Base-by-base conservation (phyloP, 2,797 vertebrate genomes). In the Peromyscus melanophrys region DNA sequence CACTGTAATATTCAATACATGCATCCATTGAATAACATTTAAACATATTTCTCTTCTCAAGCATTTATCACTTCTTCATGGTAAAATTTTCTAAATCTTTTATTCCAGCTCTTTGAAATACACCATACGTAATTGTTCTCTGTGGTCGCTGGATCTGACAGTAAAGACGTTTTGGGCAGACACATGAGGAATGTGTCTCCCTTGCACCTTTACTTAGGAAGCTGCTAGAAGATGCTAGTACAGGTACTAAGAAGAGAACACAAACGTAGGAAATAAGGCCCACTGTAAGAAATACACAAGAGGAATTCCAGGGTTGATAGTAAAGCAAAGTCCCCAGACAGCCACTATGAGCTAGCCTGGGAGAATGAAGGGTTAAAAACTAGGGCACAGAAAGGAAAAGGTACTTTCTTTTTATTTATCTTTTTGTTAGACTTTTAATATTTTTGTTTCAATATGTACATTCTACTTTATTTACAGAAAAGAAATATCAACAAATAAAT, bases 401-500 rank as follows among this genome's bases (percentile, higher is more conserved):
- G 37, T 13, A 43, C 2, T 63, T 29, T 61, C 14, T 83, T 90
- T 69, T 65, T 31, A 34, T 52, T 76, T 85, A 27, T 67, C 83
- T 92, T 83, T 80, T 76, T 84, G 4, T 82, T 85, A 91, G 23
- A 12, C 7, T 88, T 84, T 77, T 75, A 4, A 82, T 87, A 13
- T 59, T 89, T 96, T 85, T n/a, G 13, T 89, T 88, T 82, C 17
- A 95, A 67, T 55, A 78, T 89, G 31, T 40, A 49, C 23, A 84
- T 11, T 69, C 57, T 86, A 90, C 4, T 81, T 71, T 63, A 92
- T 71, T 92, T 71, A 57, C 3, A 95, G 59, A 76, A 93, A 96
- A 96, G 57, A 23, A 81, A 75, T 69, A 96, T 90, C 89, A 95
- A 90, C 27, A 95, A 89, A 71, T 31, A 84, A 84, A 85, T 82